Evolutionary conservation across 1,140 invertebrate genomes (phyloP).

Genomic region (Polyergus mexicanus): DNA sequence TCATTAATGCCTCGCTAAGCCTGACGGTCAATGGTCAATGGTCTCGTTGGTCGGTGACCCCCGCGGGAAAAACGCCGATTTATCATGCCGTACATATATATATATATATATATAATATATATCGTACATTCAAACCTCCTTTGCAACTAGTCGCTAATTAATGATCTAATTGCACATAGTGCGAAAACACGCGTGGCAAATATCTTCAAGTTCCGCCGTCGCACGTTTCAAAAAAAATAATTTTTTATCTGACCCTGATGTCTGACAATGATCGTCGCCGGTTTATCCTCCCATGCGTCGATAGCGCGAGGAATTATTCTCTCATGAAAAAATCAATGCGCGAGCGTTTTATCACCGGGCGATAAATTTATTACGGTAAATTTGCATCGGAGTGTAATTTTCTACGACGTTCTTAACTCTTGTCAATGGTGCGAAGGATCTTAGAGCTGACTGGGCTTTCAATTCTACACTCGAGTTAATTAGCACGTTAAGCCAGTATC

Average conservation of each 20-base stretch:
- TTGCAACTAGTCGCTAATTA: conserved; percentile 36
- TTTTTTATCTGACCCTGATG: conserved; percentile 65
- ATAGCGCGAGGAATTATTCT: conserved; percentile 16
- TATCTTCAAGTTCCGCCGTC: conserved; percentile 19
- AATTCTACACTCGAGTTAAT: conserved; percentile 61
- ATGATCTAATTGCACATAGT: conserved; percentile 25
- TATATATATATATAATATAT: too few species aligned
- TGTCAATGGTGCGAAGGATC: conserved; percentile 31
- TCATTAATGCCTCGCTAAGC: conserved; percentile 38
- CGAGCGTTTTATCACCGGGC: background rate
- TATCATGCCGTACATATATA: background rate
- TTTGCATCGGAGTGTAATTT: conserved; percentile 26
- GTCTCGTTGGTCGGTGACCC: conserved; percentile 46
- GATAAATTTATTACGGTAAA: conserved; percentile 44
- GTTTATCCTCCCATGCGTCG: conserved; percentile 71
- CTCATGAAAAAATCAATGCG: conserved; percentile 12
- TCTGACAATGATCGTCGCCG: conserved; percentile 72
- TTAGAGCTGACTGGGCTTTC: conserved; percentile 64
- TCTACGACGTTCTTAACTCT: conserved; percentile 30
- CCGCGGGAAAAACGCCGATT: conserved; percentile 30
- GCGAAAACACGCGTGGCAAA: background rate
- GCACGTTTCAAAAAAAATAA: conserved; percentile 69
- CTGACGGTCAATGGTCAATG: conserved; percentile 35
- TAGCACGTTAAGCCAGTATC: conserved; percentile 49
- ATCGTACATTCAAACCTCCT: conserved; percentile 12